Evolutionary conservation across 1,140 invertebrate genomes (phyloP).

Genomic region (Drosophila seguyi): DNA sequence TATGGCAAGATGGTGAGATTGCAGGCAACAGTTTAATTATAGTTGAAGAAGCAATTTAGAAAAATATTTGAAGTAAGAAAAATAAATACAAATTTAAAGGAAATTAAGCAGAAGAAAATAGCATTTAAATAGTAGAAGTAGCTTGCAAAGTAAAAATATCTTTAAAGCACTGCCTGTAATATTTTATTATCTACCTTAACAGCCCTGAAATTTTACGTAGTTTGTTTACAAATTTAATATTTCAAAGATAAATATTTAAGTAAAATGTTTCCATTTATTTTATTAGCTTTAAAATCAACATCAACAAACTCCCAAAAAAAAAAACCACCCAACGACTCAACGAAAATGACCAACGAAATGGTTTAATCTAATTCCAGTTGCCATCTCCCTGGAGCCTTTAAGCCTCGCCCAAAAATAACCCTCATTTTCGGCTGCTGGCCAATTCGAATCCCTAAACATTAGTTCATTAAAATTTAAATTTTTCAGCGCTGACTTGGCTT

Average conservation of each 20-base stretch:
- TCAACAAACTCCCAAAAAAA: background rate
- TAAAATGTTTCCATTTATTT: background rate
- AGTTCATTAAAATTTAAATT: slow-evolving; percentile 65
- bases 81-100: background rate
- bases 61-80: background rate
- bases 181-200: background rate
- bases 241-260: background rate
- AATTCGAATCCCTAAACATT: slow-evolving; percentile 46
- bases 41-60: background rate
- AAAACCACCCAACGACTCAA: background rate
- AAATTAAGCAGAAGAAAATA: background rate
- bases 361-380: slow-evolving; percentile 37
- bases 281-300: background rate
- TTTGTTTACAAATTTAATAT: background rate
- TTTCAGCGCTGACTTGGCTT: slow-evolving; percentile 40
- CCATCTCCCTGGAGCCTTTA: slow-evolving; percentile 8
- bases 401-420: slow-evolving; percentile 16
- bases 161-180: background rate
- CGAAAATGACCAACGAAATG: slow-evolving; percentile 8
- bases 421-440: slow-evolving; percentile 22
- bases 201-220: too few species aligned
- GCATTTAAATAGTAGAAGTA: background rate
- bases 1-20: slow-evolving; percentile 6
- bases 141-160: background rate
- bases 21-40: slow-evolving; percentile 35